phyloP scores from a whole-genome alignment of 2,888 invertebrate genomes.

The Cataglyphis altisquamis region DNA sequence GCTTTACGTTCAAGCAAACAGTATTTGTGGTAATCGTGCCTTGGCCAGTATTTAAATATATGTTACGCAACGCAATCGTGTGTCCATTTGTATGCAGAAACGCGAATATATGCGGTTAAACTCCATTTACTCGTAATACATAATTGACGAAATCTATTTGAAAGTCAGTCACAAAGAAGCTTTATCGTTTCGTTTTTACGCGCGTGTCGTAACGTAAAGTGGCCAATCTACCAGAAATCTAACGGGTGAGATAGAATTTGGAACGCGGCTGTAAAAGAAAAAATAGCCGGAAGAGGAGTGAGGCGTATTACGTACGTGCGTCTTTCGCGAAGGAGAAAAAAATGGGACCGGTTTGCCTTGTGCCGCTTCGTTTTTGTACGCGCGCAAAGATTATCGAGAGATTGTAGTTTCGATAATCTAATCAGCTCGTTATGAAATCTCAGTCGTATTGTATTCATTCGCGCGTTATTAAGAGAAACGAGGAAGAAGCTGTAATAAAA shows the following conservation, averaged over 20 bases:
- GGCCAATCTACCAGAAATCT: background rate
- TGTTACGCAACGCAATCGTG: constrained; percentile 26
- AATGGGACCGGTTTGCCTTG: constrained; percentile 74
- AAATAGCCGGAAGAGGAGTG: constrained; percentile 38
- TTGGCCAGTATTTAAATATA: constrained; percentile 15
- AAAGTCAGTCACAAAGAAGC: background rate
- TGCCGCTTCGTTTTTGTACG: constrained; percentile 69
- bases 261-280: constrained; percentile 59
- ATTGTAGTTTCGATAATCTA: constrained; percentile 58
- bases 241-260: constrained; percentile 28
- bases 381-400: constrained; percentile 59
- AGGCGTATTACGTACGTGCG: background rate
- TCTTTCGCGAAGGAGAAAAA: constrained; percentile 65
- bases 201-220: background rate
- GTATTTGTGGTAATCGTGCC: constrained; percentile 14
- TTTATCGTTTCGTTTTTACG: background rate
- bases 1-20: background rate
- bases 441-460: background rate
- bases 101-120: background rate
- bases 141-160: background rate
- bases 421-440: constrained; percentile 55
- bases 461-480: background rate
- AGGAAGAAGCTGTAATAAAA: background rate
- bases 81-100: background rate
- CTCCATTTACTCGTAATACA: background rate